Percentiles rank a stretch among this genome's conserved stretches.
These are phyloP conservation scores for Hippasteria phrygiana DNA, from an alignment of 53 echinoderm and acorn worm species.

Conservation along the genomic window DNA sequence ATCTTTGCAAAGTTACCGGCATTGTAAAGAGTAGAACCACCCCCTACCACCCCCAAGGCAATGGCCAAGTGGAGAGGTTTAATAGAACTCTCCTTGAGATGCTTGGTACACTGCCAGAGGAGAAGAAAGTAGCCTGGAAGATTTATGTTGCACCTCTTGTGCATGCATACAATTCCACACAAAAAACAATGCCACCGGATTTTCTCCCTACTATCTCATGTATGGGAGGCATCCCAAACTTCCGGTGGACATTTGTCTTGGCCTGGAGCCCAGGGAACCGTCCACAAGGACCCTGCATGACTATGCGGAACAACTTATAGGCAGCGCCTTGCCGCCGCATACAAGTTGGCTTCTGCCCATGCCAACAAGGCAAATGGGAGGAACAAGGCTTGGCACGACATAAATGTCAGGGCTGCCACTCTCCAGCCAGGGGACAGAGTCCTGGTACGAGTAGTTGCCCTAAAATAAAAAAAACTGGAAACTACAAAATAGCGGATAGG, in stretches of 20 bases:
- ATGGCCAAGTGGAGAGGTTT: conserved; percentile 50
- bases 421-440: conserved; percentile 35
- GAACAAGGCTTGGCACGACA: conserved; percentile 41
- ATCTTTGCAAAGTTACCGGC: too few relatives aligned
- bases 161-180: conserved; percentile 63
- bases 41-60: conserved; percentile 64
- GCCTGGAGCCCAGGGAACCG: background rate
- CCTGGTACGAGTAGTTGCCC: conserved; percentile 9
- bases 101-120: background rate
- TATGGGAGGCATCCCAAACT: conserved; percentile 61
- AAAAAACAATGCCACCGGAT: conserved; percentile 42
- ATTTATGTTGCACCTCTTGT: conserved; percentile 32
- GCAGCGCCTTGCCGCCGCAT: background rate
- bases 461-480: too few relatives aligned
- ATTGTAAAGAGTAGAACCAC: conserved; percentile 61
- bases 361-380: background rate
- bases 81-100: conserved; percentile 37
- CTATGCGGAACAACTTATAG: background rate
- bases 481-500: conserved; percentile 32
- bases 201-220: conserved; percentile 26
- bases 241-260: background rate
- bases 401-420: background rate
- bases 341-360: conserved; percentile 30
- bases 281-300: background rate
- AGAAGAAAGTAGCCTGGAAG: background rate